These are phyloP conservation scores for Griposia aprilina DNA, from an alignment of 2,888 invertebrate species.

Conservation along the genomic window DNA sequence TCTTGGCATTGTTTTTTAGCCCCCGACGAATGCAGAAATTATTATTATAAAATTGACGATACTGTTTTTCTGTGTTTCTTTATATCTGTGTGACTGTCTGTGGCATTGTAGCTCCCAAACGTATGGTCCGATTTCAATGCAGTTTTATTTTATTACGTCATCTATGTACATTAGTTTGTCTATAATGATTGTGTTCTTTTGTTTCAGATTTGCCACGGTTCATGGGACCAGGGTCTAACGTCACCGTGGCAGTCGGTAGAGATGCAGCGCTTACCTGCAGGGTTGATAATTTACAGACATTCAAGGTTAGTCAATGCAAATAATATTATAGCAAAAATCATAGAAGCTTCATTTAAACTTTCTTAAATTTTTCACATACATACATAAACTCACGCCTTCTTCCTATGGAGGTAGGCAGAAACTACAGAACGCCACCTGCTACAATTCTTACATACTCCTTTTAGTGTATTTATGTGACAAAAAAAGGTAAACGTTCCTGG, in stretches of 20 bases:
- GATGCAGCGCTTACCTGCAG: slow-evolving; percentile 93
- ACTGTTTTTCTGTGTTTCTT: neutral
- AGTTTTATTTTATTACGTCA: neutral
- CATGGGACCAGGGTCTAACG: slow-evolving; percentile 92
- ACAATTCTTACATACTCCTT: neutral
- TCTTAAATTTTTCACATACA: too few relatives aligned
- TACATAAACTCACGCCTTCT: neutral
- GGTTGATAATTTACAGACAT: slow-evolving; percentile 92
- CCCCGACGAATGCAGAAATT: neutral
- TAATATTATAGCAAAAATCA: neutral
- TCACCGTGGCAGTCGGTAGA: slow-evolving; percentile 92
- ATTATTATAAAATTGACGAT: neutral
- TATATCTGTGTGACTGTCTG: neutral
- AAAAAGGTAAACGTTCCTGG: neutral
- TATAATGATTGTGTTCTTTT: slow-evolving; percentile 57
- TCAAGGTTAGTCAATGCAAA: slow-evolving; percentile 88
- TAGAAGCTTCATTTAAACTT: too few relatives aligned
- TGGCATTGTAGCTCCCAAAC: neutral
- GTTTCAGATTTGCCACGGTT: slow-evolving; percentile 92
- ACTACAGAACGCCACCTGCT: neutral
- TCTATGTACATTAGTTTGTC: too few relatives aligned
- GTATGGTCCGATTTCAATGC: neutral
- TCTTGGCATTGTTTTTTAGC: neutral
- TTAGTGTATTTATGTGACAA: neutral
- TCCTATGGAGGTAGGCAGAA: neutral